Evolutionary conservation across 2,113 vertebrate genomes (phyloP), one percentile per base, ranked within the genome.

Genomic region (Anolis sagrei): DNA sequence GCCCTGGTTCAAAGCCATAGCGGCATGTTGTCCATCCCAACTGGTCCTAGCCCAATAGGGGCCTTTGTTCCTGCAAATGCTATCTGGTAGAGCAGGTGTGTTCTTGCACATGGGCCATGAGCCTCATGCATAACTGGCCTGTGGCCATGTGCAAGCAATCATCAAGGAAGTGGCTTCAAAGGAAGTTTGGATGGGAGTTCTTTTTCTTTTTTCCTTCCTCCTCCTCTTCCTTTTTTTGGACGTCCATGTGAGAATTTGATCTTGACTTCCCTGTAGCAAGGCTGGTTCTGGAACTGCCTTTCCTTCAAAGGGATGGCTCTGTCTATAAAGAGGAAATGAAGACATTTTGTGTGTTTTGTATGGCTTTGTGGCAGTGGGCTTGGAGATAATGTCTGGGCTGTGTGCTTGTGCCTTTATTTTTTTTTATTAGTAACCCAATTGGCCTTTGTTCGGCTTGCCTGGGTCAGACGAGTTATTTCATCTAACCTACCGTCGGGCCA

Each of bases 401-500:
- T 58, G 54, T 58, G 54, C 16, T 2, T 44, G 11, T 16, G 11
- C 18, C 3, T 21, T 19, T 25, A 2, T 25, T 0, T 0, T 86
- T 82, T 79, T 69, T 66, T 80, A 66, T 77, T 93, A 58, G 54
- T 73, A 80, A 72, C 77, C 5, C 1, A 39, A 87, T 83, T 78
- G 87, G 82, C 84, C 29, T 54, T 82, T 82, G 32, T 72, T 54
- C 7, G 27, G 21, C 48, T 34, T 23, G 68, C 78, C 83, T 93
- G 92, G 91, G 83, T 90, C 5, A 5, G 81, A 87, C 89, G 90
- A 70, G 8, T 58, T 86, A 74, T 93, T 95, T 94, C 91, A 94
- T 95, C 92, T 92, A 94, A 95, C 92, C 91, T 91, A 92, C 36
- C 13, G 69, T 88, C 25, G 13, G 23, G 89, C 83, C 89, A 92